These are phyloP conservation scores for Otus sunia DNA, from an alignment of 2,113 vertebrate species.

Conservation along the genomic window DNA sequence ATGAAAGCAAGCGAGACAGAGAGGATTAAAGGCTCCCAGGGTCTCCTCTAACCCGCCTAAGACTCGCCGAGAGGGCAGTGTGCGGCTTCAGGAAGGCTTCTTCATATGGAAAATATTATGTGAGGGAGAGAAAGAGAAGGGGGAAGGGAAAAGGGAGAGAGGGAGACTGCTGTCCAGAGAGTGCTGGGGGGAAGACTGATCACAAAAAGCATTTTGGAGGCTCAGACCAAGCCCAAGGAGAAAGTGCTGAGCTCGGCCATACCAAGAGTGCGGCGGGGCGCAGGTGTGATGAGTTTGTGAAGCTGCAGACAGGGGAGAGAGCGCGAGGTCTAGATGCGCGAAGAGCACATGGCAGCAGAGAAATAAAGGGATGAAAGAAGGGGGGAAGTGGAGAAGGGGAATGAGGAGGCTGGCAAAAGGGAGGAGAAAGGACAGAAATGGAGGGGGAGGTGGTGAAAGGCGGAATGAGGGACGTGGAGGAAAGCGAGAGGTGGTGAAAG, in stretches of 20 bases:
- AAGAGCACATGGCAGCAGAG: background rate
- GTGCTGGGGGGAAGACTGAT: background rate
- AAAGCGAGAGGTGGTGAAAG: slow-evolving; percentile 1
- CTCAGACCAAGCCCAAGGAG: background rate
- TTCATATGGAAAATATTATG: slow-evolving; percentile 83
- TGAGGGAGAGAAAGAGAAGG: slow-evolving; percentile 73
- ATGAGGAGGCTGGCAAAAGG: background rate
- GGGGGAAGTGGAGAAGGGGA: background rate
- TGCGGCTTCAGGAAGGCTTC: slow-evolving; percentile 59
- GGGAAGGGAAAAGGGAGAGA: slow-evolving; percentile 67
- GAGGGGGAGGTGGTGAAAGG: slow-evolving; percentile 2
- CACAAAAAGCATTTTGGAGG: background rate
- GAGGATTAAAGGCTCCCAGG: slow-evolving; percentile 83
- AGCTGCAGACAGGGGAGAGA: background rate
- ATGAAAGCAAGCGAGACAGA: slow-evolving; percentile 75
- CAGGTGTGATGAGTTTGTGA: background rate
- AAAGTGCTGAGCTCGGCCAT: background rate
- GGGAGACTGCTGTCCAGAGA: slow-evolving; percentile 26
- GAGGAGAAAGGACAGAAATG: background rate
- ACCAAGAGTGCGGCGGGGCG: background rate
- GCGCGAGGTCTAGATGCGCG: rapidly evolving
- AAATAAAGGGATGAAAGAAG: background rate
- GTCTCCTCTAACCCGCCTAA: slow-evolving; percentile 79
- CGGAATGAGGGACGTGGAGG: background rate
- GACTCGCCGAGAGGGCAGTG: slow-evolving; percentile 73